These are phyloP conservation scores for Sitobion miscanthi DNA, from an alignment of 1,140 invertebrate genomes.

Conservation along the genomic window DNA sequence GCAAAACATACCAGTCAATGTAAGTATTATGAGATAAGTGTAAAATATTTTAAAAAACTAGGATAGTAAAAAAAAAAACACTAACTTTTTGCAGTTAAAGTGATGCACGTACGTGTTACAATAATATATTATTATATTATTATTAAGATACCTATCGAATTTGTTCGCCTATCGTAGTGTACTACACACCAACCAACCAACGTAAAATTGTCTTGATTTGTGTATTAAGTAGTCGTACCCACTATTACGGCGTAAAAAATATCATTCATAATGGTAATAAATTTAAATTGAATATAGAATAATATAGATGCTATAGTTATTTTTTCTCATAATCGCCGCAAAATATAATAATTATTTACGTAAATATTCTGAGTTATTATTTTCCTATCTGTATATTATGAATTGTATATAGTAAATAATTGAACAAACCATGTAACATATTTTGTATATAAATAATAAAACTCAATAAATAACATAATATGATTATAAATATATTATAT, in stretches of 20 bases:
- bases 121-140: too few species aligned
- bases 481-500: too few species aligned
- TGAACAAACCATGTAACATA: too few species aligned
- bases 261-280: not conserved
- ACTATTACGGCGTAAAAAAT: not conserved
- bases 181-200: not conserved
- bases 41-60: too few species aligned
- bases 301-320: too few species aligned
- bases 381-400: not conserved
- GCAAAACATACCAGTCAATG: too few species aligned
- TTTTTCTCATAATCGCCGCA: not conserved
- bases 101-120: too few species aligned
- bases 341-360: not conserved
- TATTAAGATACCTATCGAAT: too few species aligned
- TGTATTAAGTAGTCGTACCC: not conserved
- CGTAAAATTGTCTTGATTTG: not conserved
- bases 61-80: too few species aligned
- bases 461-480: not conserved
- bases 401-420: not conserved
- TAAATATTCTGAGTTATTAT: not conserved
- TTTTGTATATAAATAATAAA: not conserved
- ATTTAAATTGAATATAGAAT: not conserved
- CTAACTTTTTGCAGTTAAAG: too few species aligned
- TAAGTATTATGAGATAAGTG: too few species aligned
- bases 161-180: too few species aligned